Conservation (phyloP, 2,113 vertebrate species). For the Odontesthes bonariensis region DNA sequence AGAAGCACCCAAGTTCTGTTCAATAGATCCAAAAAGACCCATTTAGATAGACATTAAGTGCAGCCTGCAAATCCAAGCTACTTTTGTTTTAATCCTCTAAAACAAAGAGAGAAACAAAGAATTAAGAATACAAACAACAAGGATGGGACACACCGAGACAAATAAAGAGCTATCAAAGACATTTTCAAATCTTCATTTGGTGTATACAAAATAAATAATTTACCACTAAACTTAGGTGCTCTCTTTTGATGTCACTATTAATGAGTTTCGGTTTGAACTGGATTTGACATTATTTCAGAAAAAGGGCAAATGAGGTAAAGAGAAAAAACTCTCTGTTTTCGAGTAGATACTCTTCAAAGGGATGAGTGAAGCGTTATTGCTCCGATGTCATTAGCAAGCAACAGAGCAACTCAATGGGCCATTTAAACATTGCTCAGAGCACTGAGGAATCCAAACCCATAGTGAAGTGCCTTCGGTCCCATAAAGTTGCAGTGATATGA, state of each 20-base stretch:
- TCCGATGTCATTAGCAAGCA: conserved; percentile 60
- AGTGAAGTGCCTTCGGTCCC: conserved; percentile 40
- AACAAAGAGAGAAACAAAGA: neutral
- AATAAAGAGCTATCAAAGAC: neutral
- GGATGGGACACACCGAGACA: neutral
- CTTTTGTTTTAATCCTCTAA: conserved; percentile 44
- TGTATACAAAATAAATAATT: neutral
- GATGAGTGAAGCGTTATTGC: conserved; percentile 45
- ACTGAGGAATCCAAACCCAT: conserved; percentile 45
- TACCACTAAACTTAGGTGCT: neutral
- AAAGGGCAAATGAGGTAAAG: neutral
- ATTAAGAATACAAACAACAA: too few relatives aligned
- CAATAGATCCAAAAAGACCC: conserved; percentile 59
- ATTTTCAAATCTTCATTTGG: conserved; percentile 8
- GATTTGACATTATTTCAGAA: too few relatives aligned
- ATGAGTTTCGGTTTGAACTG: too few relatives aligned
- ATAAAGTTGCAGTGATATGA: conserved; percentile 20
- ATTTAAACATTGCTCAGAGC: conserved; percentile 63
- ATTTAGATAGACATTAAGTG: conserved; percentile 67
- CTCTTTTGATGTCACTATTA: neutral
- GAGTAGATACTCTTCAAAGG: conserved; percentile 27
- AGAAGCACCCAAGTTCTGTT: conserved; percentile 58
- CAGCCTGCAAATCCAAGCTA: conserved; percentile 52
- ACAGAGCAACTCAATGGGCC: conserved; percentile 57
- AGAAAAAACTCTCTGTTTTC: conserved; percentile 19